A percentile compares a stretch with the other conserved stretches of the same genome.
These are phyloP conservation scores for Philereme transversata DNA, from an alignment of 2,888 invertebrate species.

Conservation along the genomic window DNA sequence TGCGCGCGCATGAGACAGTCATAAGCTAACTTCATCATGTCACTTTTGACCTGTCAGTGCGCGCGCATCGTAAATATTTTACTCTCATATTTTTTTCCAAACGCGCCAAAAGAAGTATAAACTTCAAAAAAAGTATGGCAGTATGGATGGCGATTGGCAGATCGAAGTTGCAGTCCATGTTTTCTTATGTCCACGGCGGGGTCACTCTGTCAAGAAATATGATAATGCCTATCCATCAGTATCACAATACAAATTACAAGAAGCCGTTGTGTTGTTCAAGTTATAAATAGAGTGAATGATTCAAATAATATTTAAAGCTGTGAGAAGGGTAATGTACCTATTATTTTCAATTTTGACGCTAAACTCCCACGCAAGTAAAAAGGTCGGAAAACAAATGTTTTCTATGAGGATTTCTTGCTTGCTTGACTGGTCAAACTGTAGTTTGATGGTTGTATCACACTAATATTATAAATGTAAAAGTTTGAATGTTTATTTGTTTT, in stretches of 20 bases:
- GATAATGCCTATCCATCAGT: constrained; percentile 6
- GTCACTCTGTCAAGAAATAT: constrained; percentile 12
- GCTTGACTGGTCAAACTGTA: too few relatives aligned
- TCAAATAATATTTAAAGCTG: neutral
- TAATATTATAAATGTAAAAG: too few relatives aligned
- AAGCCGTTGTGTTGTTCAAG: neutral
- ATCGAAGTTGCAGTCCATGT: neutral
- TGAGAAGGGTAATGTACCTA: constrained; percentile 11
- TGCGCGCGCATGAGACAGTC: too few relatives aligned
- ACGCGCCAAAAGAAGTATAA: too few relatives aligned
- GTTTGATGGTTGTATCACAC: too few relatives aligned
- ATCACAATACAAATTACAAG: constrained; percentile 1
- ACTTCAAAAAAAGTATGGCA: too few relatives aligned
- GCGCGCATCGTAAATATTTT: too few relatives aligned
- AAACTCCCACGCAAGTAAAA: neutral
- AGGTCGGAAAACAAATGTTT: neutral
- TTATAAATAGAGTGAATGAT: constrained; percentile 9
- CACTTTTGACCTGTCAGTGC: too few relatives aligned
- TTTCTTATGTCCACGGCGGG: neutral
- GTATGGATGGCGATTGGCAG: too few relatives aligned
- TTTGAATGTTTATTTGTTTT: too few relatives aligned
- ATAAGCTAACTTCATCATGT: too few relatives aligned
- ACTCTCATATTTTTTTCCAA: too few relatives aligned
- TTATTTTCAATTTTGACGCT: neutral
- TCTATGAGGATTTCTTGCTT: neutral